phyloP scores from a whole-genome alignment of 2,888 invertebrate species.

The Drosophila kuntzei region DNA sequence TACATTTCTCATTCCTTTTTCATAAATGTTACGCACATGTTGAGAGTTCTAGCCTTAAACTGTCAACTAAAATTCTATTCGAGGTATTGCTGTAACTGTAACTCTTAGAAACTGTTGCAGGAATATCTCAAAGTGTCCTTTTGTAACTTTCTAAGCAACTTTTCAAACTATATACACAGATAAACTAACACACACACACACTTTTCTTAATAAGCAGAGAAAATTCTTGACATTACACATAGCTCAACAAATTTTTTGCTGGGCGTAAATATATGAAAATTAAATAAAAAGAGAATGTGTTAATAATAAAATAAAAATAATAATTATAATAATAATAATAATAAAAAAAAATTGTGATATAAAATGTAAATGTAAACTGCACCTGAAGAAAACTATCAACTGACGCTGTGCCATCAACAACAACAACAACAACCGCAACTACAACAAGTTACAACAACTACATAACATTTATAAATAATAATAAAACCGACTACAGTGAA shows the following conservation, averaged over 20 bases:
- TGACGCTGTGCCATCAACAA: constrained; percentile 77
- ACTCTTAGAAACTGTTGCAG: constrained; percentile 8
- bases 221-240: constrained; percentile 59
- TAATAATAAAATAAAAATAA: constrained; percentile 65
- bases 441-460: constrained; percentile 44
- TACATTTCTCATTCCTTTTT: constrained; percentile 50
- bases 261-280: constrained; percentile 66
- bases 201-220: constrained; percentile 36
- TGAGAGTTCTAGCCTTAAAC: constrained; percentile 17
- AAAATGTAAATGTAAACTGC: constrained; percentile 76
- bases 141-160: constrained; percentile 33
- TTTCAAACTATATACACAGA: constrained; percentile 17
- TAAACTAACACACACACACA: constrained; percentile 17
- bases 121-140: constrained; percentile 20
- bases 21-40: constrained; percentile 36
- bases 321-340: constrained; percentile 59
- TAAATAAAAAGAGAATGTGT: constrained; percentile 52
- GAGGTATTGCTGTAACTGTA: constrained; percentile 10
- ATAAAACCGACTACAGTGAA: constrained; percentile 25
- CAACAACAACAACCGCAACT: constrained; percentile 49
- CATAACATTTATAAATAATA: constrained; percentile 29
- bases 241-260: constrained; percentile 65
- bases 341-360: constrained; percentile 75
- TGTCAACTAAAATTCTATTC: constrained; percentile 9
- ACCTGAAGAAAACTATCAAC: constrained; percentile 77